phyloP scores from a whole-genome alignment of 2,113 vertebrate genomes.

The Mesitornis unicolor region DNA sequence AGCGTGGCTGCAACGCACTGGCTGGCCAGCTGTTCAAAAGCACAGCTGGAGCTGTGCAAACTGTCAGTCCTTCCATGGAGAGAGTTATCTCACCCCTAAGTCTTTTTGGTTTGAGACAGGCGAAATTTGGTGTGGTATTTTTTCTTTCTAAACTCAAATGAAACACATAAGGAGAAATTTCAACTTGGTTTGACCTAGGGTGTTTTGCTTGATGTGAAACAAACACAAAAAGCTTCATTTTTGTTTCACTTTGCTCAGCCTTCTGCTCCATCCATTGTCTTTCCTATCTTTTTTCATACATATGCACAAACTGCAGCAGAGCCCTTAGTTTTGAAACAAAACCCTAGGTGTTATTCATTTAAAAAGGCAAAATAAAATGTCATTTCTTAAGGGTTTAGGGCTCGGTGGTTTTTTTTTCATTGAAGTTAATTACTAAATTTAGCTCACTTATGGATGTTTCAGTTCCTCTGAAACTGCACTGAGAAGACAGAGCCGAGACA shows the following conservation, averaged over 20 bases:
- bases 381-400: too few species aligned
- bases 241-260: neutral
- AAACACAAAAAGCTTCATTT: neutral
- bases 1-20: neutral
- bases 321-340: neutral
- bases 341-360: fast-evolving
- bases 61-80: fast-evolving
- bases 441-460: fast-evolving
- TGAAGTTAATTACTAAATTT: neutral
- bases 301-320: neutral
- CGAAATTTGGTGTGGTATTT: neutral
- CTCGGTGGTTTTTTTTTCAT: neutral
- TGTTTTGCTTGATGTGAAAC: neutral
- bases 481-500: neutral
- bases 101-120: neutral
- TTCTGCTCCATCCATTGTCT: neutral
- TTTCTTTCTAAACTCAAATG: neutral
- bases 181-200: neutral
- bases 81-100: neutral
- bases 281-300: neutral
- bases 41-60: neutral
- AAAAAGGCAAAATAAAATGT: neutral
- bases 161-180: neutral
- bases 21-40: neutral
- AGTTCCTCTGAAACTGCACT: neutral